Base-by-base conservation (phyloP, 1,140 invertebrate genomes). In the Drosophila micromelanica region DNA sequence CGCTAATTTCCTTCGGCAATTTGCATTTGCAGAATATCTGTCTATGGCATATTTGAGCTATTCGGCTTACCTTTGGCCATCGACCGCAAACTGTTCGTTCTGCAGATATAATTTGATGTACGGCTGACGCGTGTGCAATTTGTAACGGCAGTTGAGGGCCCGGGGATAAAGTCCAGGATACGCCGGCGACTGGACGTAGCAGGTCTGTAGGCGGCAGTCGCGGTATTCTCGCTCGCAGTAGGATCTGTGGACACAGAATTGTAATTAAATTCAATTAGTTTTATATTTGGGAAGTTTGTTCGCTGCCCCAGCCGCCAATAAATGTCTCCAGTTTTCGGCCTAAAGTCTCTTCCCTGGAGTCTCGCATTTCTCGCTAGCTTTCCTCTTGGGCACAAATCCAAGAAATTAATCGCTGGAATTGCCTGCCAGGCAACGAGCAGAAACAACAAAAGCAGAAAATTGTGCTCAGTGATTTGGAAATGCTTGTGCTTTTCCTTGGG, bases 31-130 rank as follows among this genome's bases (percentile, higher is more conserved):
- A 12, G 20, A 32, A 7, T 17, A 32, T 20, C 17, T 30, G 38
- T 11, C n/a, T 35, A 3, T 42, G 15, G 15, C 9, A 30, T 42
- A 49, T 63, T 30, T 42, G 13, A 9, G 3, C 5, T 52, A 17
- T 13, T 55, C 49, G n/a, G 45, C 79, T 90, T 57, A 92, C 91
- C 97, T 94, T 82, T 98, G 97, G 0, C 97, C 97, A 81, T 98
- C 97, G 61, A 98, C 97, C 80, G 98, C 97, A 92, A 98, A 98
- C 91, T 97, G 96, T 91, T 98, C 97, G 85, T 98, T 97, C 91
- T 98, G 97, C 75, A 97, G 97, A 93, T 98, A 97, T 37, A 98
- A 93, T 92, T 98, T 98, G 76, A 98, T 98, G 92, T 96, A 98
- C 2, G 97, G 96, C 78, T 96, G 93, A 35, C 96, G 93, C 0